Conservation (phyloP, 2,888 invertebrate species). For the Chaitophorus viminalis region DNA sequence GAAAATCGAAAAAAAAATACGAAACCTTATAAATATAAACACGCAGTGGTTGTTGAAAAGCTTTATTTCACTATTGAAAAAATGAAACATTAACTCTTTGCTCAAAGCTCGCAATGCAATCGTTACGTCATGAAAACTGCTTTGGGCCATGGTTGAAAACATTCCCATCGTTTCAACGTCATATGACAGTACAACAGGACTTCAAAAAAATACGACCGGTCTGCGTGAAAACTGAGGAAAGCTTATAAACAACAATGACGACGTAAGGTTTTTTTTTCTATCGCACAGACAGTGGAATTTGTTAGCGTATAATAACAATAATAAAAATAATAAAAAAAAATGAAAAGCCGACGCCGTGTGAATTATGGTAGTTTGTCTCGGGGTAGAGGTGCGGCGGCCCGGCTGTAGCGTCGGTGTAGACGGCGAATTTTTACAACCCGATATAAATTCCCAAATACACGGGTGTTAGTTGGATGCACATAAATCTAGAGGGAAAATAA, state of each 20-base stretch:
- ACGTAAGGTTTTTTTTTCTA: conserved; percentile 22
- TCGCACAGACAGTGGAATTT: conserved; percentile 23
- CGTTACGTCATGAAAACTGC: conserved; percentile 20
- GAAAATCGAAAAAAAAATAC: conserved; percentile 32
- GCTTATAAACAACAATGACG: conserved; percentile 26
- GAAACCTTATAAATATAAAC: conserved; percentile 39
- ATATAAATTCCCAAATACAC: conserved; percentile 42
- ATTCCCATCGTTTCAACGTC: neutral
- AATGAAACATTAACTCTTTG: neutral
- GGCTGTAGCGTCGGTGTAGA: neutral
- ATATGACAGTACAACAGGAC: neutral
- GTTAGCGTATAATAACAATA: conserved; percentile 34
- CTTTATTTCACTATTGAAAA: conserved; percentile 20
- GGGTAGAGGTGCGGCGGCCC: neutral
- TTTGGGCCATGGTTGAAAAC: neutral
- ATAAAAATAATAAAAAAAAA: conserved; percentile 29
- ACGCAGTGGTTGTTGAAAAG: conserved; percentile 14
- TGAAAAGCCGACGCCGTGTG: conserved; percentile 39
- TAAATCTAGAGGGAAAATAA: conserved; percentile 54
- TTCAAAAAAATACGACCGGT: conserved; percentile 4
- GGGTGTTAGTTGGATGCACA: conserved; percentile 22
- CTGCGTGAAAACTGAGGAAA: conserved; percentile 30
- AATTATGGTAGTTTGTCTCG: conserved; percentile 47
- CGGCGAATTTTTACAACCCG: conserved; percentile 42
- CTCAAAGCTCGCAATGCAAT: conserved; percentile 9